Evolutionary conservation across 2,888 invertebrate genomes (phyloP), one percentile per base, ranked within the genome.

Genomic region (Drosophila melanosoma): DNA sequence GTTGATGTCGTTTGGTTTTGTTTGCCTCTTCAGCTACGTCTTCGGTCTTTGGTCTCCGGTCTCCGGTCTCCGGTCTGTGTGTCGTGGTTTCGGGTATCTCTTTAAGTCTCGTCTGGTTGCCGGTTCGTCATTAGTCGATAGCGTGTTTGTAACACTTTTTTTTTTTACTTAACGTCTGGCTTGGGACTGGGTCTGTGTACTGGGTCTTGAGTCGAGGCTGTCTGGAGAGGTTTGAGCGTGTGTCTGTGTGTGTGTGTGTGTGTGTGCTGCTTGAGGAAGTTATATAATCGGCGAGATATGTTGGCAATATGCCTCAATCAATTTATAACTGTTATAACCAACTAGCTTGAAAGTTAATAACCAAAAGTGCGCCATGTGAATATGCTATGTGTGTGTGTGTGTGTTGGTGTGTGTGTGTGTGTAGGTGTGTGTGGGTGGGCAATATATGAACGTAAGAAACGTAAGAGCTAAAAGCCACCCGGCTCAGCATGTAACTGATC

Each of bases 61-160:
- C 20, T 49, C 42, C 58, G 48, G 26, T 29, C 29, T 5, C 29
- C 29, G 6, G 29, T 29, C 29, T 52, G 48, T 67, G 33, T n/a
- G 53, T 35, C 53, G 54, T 26, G 11, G 54, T 48, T 23, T 60
- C 17, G 45, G 51, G 56, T 61, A 63, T 32, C 20, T 54, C 65
- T 33, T 42, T 32, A 35, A 32, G 48, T 38, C 61, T 38, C 60
- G 60, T 61, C 70, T 66, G 49, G 63, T 62, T 67, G 59, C 36
- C 56, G 79, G 69, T 33, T 70, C 62, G 68, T 71, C 73, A 66
- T 85, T 83, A 81, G 82, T 70, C 79, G 76, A 81, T 85, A 81
- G 89, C 85, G 85, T 85, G 85, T 79, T 83, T 86, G 84, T 88
- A 85, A 88, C 89, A 85, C 89, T 86, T 83, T 85, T 81, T 35